These are phyloP conservation scores for Tetramorium bicarinatum DNA, from an alignment of 2,888 invertebrate genomes.

Conservation along the genomic window DNA sequence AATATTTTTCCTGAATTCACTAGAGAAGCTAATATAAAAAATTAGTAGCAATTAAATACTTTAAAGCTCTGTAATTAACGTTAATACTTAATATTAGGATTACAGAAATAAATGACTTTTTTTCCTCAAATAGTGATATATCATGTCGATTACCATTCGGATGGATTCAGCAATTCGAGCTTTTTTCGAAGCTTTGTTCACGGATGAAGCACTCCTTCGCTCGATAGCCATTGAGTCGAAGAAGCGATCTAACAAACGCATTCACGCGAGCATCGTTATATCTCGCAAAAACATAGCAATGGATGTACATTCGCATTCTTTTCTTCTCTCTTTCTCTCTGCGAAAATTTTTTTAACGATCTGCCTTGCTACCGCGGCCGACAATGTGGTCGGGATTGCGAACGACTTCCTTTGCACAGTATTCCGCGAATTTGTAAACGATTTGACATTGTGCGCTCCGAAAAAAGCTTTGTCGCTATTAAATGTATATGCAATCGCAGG, in stretches of 20 bases:
- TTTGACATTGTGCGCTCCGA: slow-evolving; percentile 53
- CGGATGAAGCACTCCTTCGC: not conserved
- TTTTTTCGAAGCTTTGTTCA: slow-evolving; percentile 23
- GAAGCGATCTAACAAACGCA: slow-evolving; percentile 70
- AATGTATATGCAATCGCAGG: not conserved
- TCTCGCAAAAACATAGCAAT: slow-evolving; percentile 69
- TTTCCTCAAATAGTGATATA: not conserved
- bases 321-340: slow-evolving; percentile 19
- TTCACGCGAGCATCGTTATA: slow-evolving; percentile 71
- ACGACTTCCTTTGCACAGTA: slow-evolving; percentile 73
- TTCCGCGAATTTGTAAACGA: slow-evolving; percentile 56
- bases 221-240: slow-evolving; percentile 41
- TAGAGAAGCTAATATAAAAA: not conserved
- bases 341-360: slow-evolving; percentile 73
- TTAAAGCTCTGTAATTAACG: not conserved
- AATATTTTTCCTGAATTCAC: not conserved
- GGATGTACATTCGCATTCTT: slow-evolving; percentile 68
- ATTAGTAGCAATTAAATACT: not conserved
- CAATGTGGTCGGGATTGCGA: slow-evolving; percentile 75
- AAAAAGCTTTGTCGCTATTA: slow-evolving; percentile 18
- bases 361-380: slow-evolving; percentile 63
- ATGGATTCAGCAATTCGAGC: not conserved
- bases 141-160: not conserved
- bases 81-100: not conserved
- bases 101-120: not conserved